These are phyloP conservation scores for Ailurus styani DNA, from an alignment of 2,113 vertebrate species.

Conservation along the genomic window DNA sequence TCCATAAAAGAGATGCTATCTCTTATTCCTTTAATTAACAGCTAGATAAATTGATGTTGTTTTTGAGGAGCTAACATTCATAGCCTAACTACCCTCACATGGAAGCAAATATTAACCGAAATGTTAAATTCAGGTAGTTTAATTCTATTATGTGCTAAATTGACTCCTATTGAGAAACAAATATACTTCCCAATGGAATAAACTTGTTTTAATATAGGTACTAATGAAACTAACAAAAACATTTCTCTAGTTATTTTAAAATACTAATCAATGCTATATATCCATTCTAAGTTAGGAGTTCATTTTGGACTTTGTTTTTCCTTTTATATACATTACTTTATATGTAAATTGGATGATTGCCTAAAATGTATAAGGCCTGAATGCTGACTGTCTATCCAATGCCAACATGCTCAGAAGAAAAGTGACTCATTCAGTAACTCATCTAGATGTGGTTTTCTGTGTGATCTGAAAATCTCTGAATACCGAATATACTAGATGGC, in stretches of 20 bases:
- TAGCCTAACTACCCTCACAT: neutral
- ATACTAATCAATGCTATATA: neutral
- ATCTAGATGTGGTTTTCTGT: neutral
- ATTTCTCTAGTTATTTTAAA: neutral
- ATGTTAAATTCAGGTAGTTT: neutral
- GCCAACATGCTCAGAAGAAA: neutral
- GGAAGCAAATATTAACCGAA: neutral
- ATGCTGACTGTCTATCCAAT: neutral
- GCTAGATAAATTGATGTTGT: neutral
- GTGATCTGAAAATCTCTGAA: neutral
- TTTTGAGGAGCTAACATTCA: constrained; percentile 6
- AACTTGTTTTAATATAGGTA: neutral
- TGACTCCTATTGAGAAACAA: neutral
- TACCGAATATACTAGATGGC: neutral
- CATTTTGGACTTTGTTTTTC: neutral
- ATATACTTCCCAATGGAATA: neutral
- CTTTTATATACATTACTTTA: neutral
- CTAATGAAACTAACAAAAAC: neutral
- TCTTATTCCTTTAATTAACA: neutral
- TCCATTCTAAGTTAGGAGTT: neutral
- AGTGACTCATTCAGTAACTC: neutral
- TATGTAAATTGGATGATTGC: neutral
- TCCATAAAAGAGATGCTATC: neutral
- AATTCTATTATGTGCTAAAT: neutral
- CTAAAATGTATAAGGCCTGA: neutral